Percentiles rank a stretch among this genome's conserved stretches.
Evolutionary conservation across 2,888 invertebrate genomes (phyloP).

Genomic region (Tanytarsus gracilentus): DNA sequence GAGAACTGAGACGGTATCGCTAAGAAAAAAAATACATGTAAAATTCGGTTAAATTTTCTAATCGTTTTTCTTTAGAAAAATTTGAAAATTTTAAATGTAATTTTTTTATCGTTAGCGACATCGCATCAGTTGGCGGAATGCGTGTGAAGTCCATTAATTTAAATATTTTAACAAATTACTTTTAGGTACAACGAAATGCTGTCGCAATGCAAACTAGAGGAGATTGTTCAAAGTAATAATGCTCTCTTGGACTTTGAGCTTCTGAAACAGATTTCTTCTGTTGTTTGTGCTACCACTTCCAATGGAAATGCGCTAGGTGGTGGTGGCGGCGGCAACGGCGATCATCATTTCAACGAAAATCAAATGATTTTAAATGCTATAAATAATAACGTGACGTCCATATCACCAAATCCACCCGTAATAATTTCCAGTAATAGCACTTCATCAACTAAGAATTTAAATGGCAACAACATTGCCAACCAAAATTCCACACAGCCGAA

Average conservation of each 20-base stretch:
- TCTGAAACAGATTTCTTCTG: constrained; percentile 56
- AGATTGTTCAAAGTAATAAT: constrained; percentile 56
- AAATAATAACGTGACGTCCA: constrained; percentile 14
- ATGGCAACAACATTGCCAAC: not conserved
- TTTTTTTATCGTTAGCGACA: too few relatives aligned
- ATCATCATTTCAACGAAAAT: constrained; percentile 31
- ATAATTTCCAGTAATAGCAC: not conserved
- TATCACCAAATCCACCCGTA: not conserved
- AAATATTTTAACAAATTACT: too few relatives aligned
- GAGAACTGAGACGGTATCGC: too few relatives aligned
- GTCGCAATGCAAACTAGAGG: constrained; percentile 61
- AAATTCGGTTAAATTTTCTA: too few relatives aligned
- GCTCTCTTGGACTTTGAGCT: constrained; percentile 58
- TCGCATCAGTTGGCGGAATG: too few relatives aligned
- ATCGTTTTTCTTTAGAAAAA: too few relatives aligned
- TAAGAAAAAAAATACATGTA: too few relatives aligned
- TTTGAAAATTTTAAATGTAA: too few relatives aligned
- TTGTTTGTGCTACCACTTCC: too few relatives aligned
- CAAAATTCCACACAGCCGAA: too few relatives aligned
- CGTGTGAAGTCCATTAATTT: too few relatives aligned
- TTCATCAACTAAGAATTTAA: not conserved
- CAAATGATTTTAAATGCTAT: constrained; percentile 15
- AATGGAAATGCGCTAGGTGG: constrained; percentile 55
- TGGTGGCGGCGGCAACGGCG: constrained; percentile 43
- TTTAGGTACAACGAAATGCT: constrained; percentile 65